These are phyloP conservation scores for Ornithorhynchus anatinus DNA, from an alignment of 2,113 vertebrate genomes.

Conservation along the genomic window DNA sequence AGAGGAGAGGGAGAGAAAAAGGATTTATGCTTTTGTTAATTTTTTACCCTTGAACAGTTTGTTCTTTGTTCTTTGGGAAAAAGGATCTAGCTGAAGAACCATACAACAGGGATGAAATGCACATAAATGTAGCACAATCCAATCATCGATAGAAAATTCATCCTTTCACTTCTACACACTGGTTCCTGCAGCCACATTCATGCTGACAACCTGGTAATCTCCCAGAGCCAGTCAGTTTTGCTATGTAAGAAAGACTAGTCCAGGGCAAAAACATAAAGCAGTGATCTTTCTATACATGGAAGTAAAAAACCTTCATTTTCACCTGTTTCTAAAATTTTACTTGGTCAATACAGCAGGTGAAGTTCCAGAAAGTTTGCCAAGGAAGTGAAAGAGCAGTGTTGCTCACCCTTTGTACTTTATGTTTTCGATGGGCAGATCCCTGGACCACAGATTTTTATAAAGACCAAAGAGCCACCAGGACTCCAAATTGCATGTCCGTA, in stretches of 20 bases:
- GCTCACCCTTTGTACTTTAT: neutral
- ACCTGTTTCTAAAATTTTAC: neutral
- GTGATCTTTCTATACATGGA: too few species aligned
- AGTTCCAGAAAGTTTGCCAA: too few species aligned
- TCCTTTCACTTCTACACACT: neutral
- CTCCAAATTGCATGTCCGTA: conserved; percentile 21
- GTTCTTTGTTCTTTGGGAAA: conserved; percentile 33
- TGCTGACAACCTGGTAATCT: neutral
- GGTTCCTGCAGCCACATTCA: neutral
- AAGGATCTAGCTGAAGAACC: conserved; percentile 11
- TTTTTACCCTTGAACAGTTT: neutral
- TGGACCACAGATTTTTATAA: neutral
- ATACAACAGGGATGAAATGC: conserved; percentile 17
- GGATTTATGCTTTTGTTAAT: neutral
- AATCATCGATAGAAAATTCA: conserved; percentile 8
- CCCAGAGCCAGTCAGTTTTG: neutral
- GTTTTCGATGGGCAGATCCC: neutral
- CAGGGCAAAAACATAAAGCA: too few species aligned
- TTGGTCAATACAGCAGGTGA: too few species aligned
- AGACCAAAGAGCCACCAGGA: neutral
- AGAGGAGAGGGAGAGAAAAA: too few species aligned
- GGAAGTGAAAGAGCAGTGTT: too few species aligned
- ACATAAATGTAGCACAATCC: neutral
- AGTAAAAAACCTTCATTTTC: neutral
- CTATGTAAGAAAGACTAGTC: neutral